Conservation (phyloP, 2,888 invertebrate species). For the Drosophila lutescens region DNA sequence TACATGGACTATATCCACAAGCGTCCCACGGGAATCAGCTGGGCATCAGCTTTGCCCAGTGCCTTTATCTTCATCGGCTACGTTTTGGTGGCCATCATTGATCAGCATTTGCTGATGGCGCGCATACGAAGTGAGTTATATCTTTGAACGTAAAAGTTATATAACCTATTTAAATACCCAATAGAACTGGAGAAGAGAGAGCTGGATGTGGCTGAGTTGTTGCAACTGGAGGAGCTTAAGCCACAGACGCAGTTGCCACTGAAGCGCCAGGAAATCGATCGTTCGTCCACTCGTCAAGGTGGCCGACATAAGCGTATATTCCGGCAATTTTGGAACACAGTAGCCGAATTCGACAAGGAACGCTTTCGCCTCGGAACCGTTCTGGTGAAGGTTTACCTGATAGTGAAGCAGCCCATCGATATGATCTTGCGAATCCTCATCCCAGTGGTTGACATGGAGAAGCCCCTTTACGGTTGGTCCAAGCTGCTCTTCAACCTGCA, state of each 20-base stretch:
- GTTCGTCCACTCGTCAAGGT: not conserved
- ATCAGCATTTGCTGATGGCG: slow-evolving; percentile 19
- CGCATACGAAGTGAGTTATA: slow-evolving; percentile 13
- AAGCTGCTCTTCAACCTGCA: slow-evolving; percentile 65
- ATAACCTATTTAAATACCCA: rapidly evolving
- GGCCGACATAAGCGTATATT: slow-evolving; percentile 28
- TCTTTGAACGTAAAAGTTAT: too few species aligned
- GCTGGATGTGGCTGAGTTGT: not conserved
- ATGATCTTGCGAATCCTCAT: slow-evolving; percentile 85
- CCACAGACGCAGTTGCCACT: slow-evolving; percentile 1
- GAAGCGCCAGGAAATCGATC: not conserved
- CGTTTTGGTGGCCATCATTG: slow-evolving; percentile 23
- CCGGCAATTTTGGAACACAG: slow-evolving; percentile 45
- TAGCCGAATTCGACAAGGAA: slow-evolving; percentile 43
- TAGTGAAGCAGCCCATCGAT: slow-evolving; percentile 85
- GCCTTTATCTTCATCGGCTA: slow-evolving; percentile 17
- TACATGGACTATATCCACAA: slow-evolving; percentile 35
- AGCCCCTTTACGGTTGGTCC: slow-evolving; percentile 64
- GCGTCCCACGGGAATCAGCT: slow-evolving; percentile 1
- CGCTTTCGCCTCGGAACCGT: slow-evolving; percentile 17
- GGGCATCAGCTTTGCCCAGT: not conserved
- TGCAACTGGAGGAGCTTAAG: not conserved
- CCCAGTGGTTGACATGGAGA: slow-evolving; percentile 61
- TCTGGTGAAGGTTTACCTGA: not conserved
- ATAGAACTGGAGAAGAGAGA: not conserved